Percentiles rank a stretch among this genome's conserved stretches.
Conservation (phyloP, 1,140 invertebrate genomes). For the Chelonus insularis region DNA sequence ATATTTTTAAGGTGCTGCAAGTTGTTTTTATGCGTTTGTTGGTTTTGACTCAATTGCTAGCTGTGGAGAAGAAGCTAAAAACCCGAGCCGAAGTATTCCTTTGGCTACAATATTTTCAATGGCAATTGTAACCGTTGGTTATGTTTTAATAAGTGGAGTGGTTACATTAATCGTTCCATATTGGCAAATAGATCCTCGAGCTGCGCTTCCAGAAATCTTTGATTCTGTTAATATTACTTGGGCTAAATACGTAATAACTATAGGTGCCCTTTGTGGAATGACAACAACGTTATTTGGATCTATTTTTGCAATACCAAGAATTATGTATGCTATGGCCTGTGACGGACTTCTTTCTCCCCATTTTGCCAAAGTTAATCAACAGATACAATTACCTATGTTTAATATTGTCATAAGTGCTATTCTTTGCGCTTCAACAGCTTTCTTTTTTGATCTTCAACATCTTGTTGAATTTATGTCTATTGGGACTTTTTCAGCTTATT, state of each 20-base stretch:
- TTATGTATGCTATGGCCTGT: slow-evolving; percentile 86
- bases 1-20: slow-evolving; percentile 70
- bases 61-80: slow-evolving; percentile 82
- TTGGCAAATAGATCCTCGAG: slow-evolving; percentile 70
- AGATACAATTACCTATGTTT: slow-evolving; percentile 79
- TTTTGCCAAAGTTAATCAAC: slow-evolving; percentile 71
- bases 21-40: slow-evolving; percentile 88
- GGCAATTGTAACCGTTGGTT: slow-evolving; percentile 75
- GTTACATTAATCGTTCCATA: slow-evolving; percentile 86
- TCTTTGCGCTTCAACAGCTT: slow-evolving; percentile 76
- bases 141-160: slow-evolving; percentile 79
- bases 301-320: slow-evolving; percentile 80
- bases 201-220: slow-evolving; percentile 85
- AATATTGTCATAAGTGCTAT: slow-evolving; percentile 81
- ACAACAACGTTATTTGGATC: slow-evolving; percentile 84
- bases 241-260: slow-evolving; percentile 84
- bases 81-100: slow-evolving; percentile 79
- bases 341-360: slow-evolving; percentile 85
- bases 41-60: slow-evolving; percentile 88
- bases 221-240: slow-evolving; percentile 72
- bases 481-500: slow-evolving; percentile 87
- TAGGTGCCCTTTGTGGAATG: slow-evolving; percentile 89
- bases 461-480: slow-evolving; percentile 95
- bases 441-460: slow-evolving; percentile 87
- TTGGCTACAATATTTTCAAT: slow-evolving; percentile 80